Conservation (phyloP, 2,113 vertebrate species). For the Phalacrocorax aristotelis region DNA sequence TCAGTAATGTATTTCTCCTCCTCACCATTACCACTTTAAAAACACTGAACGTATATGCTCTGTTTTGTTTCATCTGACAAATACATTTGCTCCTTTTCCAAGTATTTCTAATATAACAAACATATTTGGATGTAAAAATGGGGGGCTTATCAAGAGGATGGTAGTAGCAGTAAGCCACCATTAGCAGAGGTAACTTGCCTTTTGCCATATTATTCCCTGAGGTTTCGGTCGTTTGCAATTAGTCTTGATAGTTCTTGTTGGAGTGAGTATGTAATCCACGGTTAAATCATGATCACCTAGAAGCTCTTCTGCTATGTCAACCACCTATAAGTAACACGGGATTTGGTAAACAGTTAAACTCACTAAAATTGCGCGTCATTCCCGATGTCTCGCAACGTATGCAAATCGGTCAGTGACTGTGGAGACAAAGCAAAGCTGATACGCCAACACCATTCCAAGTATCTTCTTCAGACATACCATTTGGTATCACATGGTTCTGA, state of each 20-base stretch:
- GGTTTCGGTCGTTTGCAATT: slow-evolving; percentile 82
- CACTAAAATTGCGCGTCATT: background rate
- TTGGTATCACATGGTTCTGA: background rate
- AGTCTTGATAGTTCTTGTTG: slow-evolving; percentile 85
- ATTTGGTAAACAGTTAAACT: background rate
- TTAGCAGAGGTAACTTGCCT: slow-evolving; percentile 74
- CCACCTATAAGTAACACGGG: slow-evolving; percentile 73
- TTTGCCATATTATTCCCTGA: slow-evolving; percentile 86
- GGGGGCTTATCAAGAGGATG: background rate
- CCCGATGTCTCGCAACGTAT: background rate
- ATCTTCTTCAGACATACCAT: background rate
- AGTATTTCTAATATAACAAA: background rate
- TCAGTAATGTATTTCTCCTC: background rate
- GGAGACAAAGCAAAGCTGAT: background rate
- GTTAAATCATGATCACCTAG: slow-evolving; percentile 88
- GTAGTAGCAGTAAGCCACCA: background rate
- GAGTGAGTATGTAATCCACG: slow-evolving; percentile 95
- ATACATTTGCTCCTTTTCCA: background rate
- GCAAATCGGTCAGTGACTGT: background rate
- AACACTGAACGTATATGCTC: rapidly evolving
- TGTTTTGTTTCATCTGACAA: background rate
- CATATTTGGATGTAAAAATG: background rate
- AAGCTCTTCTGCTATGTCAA: slow-evolving; percentile 87
- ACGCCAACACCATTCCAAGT: background rate
- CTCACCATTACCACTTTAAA: background rate